Base-by-base conservation (phyloP, 2,888 invertebrate species). In the Schizotus pectinicornis region DNA sequence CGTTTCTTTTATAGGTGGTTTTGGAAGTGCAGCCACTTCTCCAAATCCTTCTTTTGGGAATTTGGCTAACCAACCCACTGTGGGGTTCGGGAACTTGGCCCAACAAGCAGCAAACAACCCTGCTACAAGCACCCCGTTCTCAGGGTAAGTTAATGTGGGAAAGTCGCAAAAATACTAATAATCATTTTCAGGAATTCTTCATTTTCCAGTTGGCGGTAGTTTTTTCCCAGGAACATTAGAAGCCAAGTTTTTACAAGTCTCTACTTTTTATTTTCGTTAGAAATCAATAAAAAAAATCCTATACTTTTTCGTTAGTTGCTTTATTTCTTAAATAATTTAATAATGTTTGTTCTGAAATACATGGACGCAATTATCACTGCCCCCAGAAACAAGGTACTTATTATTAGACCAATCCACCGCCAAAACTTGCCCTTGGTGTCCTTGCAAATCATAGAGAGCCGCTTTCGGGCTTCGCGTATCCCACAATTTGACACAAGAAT, bases 381-480 rank as follows among this genome's bases (percentile, higher is more conserved):
- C 92, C 32, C 98, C 98, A 57, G 96, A 97, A 58, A 96, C 85
- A 62, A 99, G 87, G 49, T 90, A 85, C 48, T 90, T 84, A 0
- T 91, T 88, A 79, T 92, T 89, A 1, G 94, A 90, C 98, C 98
- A 99, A 80, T 97, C 94, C 67, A 94, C 93, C 77, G 92, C 91
- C 47, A 99, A 82, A 5, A 95, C 91, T 79, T 94, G 95, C 73
- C 96, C 97, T 72, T 94, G 91, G 77, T 98, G 98, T 0, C 98
- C 98, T 50, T 88, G 86, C 68, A 99, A 81, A 77, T 98, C 95
- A 77, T 91, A 99, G 0, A 99, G 81, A 0, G 98, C 92, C 0
- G 94, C 93, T 74, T 92, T 91, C 0, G 95, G 90, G 76, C 96
- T 95, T 76, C 97, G 85, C 3, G 89, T 89, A 79, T 99, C 98